Evolutionary conservation across 2,113 vertebrate species (phyloP).

Genomic region (Gadus chalcogrammus): DNA sequence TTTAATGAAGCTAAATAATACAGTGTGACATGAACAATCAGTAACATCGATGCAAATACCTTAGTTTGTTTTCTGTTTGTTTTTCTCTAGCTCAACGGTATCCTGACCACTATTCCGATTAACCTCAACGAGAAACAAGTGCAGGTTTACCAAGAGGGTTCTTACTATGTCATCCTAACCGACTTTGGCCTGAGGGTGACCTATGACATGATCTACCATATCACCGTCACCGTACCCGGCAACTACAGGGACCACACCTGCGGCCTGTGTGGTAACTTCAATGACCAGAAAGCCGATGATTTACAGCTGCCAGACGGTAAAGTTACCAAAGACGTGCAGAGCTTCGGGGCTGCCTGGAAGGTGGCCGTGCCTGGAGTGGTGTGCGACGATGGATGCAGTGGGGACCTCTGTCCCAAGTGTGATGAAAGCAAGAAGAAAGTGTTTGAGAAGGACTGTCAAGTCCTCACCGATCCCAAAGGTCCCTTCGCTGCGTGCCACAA

Average conservation of each 20-base stretch:
- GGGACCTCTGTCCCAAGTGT: constrained; percentile 28
- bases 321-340: constrained; percentile 3
- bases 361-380: constrained; percentile 27
- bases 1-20: too few relatives aligned
- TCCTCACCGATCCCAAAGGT: constrained; percentile 38
- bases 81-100: constrained; percentile 50
- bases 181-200: constrained; percentile 56
- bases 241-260: constrained; percentile 52
- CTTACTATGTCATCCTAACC: constrained; percentile 29
- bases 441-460: constrained; percentile 44
- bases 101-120: constrained; percentile 27
- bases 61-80: too few relatives aligned
- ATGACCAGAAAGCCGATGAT: constrained; percentile 38
- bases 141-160: constrained; percentile 29
- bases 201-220: constrained; percentile 53
- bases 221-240: constrained; percentile 50
- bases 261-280: constrained; percentile 67
- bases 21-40: neutral
- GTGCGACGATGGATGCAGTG: constrained; percentile 53
- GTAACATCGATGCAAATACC: neutral
- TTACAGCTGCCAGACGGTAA: constrained; percentile 43
- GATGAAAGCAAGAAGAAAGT: constrained; percentile 23
- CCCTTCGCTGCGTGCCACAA: constrained; percentile 55
- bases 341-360: constrained; percentile 55
- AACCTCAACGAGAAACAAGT: constrained; percentile 23